Conservation (phyloP, 2,888 invertebrate genomes). For the Dendrolimus houi region DNA sequence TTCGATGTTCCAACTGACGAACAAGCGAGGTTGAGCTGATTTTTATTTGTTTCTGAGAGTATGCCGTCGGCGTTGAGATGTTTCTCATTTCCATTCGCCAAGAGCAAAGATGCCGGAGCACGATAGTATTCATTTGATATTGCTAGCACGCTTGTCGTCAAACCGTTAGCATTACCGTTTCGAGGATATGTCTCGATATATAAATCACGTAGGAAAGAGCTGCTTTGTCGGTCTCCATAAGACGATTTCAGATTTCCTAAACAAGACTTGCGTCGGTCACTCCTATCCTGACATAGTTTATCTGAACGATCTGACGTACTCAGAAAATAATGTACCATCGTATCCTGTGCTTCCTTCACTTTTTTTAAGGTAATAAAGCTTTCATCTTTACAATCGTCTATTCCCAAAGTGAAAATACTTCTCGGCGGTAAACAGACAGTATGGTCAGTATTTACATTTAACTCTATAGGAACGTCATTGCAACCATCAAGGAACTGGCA, state of each 20-base stretch:
- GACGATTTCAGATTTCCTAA: slow-evolving; percentile 46
- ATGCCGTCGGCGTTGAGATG: slow-evolving; percentile 37
- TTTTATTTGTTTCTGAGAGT: slow-evolving; percentile 30
- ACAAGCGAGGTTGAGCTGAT: slow-evolving; percentile 22
- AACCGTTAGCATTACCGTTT: slow-evolving; percentile 66
- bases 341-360: slow-evolving; percentile 23
- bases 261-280: slow-evolving; percentile 31
- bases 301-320: slow-evolving; percentile 29
- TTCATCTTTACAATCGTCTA: slow-evolving; percentile 21
- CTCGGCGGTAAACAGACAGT: not conserved
- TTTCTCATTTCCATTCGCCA: slow-evolving; percentile 59
- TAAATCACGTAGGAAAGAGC: slow-evolving; percentile 63
- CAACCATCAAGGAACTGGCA: not conserved
- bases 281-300: slow-evolving; percentile 34
- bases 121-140: slow-evolving; percentile 63
- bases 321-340: slow-evolving; percentile 24
- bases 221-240: slow-evolving; percentile 53
- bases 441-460: not conserved
- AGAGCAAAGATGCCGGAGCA: slow-evolving; percentile 52
- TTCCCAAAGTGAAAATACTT: slow-evolving; percentile 28
- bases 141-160: slow-evolving; percentile 55
- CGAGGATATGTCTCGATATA: slow-evolving; percentile 64
- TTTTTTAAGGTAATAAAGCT: slow-evolving; percentile 36
- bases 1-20: slow-evolving; percentile 23
- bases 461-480: not conserved